Conservation (phyloP, 2,888 invertebrate species). For the Pharmacophagus antenor region DNA sequence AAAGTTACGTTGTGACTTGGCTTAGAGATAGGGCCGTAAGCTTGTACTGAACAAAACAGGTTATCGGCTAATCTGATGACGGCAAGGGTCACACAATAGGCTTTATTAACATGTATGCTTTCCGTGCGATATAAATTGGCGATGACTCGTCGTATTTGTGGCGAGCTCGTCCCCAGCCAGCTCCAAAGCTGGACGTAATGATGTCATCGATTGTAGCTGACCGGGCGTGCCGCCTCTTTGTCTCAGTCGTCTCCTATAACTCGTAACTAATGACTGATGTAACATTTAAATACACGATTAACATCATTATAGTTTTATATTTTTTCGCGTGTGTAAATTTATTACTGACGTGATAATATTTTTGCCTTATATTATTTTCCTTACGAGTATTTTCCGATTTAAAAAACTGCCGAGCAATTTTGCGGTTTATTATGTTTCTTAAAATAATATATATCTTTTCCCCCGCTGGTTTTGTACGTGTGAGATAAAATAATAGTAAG, state of each 20-base stretch:
- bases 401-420: no score
- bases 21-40: not conserved
- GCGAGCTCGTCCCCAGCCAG: constrained; percentile 23
- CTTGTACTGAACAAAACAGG: constrained; percentile 8
- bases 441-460: no score
- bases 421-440: no score
- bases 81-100: constrained; percentile 61
- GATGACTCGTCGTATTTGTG: constrained; percentile 56
- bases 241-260: not conserved
- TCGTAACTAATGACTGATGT: not conserved
- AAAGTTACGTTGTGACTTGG: not conserved
- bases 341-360: no score
- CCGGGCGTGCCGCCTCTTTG: not conserved
- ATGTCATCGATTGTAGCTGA: not conserved
- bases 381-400: no score
- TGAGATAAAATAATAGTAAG: no score
- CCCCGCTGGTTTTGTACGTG: no score
- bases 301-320: no score
- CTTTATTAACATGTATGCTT: constrained; percentile 70
- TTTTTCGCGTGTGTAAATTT: no score
- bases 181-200: not conserved
- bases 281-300: not conserved
- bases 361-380: no score
- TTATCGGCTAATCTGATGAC: constrained; percentile 54
- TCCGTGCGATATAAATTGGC: constrained; percentile 66